Evolutionary conservation across 2,113 vertebrate genomes (phyloP), one percentile per base, ranked within the genome.

Genomic region (Rhegmatorhina hoffmannsi): DNA sequence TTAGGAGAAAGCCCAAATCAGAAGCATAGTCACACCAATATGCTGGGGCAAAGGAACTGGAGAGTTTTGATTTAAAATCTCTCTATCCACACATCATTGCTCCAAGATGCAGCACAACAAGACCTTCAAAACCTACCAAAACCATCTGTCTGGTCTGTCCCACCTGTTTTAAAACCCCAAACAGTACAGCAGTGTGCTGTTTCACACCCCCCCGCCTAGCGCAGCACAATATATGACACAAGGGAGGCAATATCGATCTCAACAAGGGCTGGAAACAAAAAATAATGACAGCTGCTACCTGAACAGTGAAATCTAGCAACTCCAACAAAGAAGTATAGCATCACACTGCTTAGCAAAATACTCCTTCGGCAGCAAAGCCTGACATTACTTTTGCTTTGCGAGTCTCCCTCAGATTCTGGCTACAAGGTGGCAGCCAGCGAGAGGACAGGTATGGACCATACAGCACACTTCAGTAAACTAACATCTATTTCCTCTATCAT

Each of bases 381-480:
- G 62, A 56, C 23, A 6, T 49, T 44, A 31, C 56, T 50, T 21
- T 33, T 75, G 53, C 53, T 89, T 72, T 63, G 13, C 0, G 10
- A 78, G 58, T 17, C 21, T 64, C 44, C n/a, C 36, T 56, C 29
- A 40, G 44, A 28, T 29, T 56, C 62, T 73, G 55, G 21, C 53
- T 93, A 34, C 40, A 15, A 40, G 53, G 76, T 15, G 13, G 17
- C 68, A 87, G 66, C 7, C 75, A 76, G 38, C 2, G 44, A 38
- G 43, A 56, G 52, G 34, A 70, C n/a, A 23, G 0, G 2, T 21
- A 11, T 4, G 49, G 60, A 43, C 15, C 9, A 18, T 26, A 66
- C 0, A 0, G 29, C 40, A 60, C 21, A 29, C 0, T 0, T 50
- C 78, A 88, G 52, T 46, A 66, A 70, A 29, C 12, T 52, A 34